These are phyloP conservation scores for Adelphocoris suturalis DNA, from an alignment of 2,888 invertebrate genomes.

Conservation along the genomic window DNA sequence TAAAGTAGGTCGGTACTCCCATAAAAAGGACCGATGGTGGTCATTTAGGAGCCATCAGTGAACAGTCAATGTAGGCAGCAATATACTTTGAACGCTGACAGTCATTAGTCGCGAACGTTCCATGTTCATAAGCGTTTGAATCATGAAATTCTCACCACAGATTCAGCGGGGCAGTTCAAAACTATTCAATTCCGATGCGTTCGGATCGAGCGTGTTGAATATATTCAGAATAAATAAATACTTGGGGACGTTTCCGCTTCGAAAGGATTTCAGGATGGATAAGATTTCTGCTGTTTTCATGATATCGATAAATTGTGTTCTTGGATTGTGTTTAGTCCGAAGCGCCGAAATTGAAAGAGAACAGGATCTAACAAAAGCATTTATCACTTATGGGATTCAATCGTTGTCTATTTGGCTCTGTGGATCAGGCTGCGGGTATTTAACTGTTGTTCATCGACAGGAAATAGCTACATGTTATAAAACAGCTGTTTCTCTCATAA, in stretches of 20 bases:
- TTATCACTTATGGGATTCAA: not conserved
- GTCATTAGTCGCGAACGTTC: too few species aligned
- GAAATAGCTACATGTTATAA: conserved; percentile 5
- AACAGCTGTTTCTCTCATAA: not conserved
- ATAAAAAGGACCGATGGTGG: too few species aligned
- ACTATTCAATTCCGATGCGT: not conserved
- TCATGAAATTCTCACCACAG: not conserved
- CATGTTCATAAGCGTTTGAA: not conserved
- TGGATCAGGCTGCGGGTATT: not conserved
- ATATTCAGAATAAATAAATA: conserved; percentile 8
- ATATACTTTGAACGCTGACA: too few species aligned
- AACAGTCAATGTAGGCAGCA: too few species aligned
- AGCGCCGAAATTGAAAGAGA: not conserved
- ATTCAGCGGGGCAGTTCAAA: not conserved
- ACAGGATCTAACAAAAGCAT: not conserved
- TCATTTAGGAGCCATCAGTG: too few species aligned
- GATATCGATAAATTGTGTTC: not conserved
- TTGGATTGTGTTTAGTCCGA: not conserved
- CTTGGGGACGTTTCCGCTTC: conserved; percentile 8
- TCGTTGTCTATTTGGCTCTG: not conserved
- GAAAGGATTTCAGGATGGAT: not conserved
- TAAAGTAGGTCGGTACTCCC: too few species aligned
- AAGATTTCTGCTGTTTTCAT: not conserved
- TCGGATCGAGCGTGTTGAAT: not conserved
- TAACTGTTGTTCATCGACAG: not conserved